Evolutionary conservation across 2,797 vertebrate species (phyloP).

Genomic region (Peromyscus nudipes): DNA sequence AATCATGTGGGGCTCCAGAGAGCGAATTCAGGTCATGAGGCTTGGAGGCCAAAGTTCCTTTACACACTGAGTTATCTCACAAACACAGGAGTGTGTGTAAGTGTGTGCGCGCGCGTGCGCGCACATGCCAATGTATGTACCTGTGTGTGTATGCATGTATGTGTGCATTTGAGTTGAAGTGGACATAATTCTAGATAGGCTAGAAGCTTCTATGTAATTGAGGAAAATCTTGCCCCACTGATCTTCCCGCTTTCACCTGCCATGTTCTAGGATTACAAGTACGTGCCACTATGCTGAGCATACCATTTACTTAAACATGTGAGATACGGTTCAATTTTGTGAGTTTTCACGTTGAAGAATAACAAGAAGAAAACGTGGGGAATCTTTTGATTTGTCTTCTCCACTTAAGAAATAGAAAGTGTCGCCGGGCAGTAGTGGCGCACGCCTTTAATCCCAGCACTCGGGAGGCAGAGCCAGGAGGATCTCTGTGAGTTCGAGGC

Average conservation of each 20-base stretch:
- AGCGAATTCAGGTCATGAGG: background rate
- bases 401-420: conserved; percentile 38
- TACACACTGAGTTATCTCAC: background rate
- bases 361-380: background rate
- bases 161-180: background rate
- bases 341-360: conserved; percentile 16
- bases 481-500: too few species aligned
- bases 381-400: conserved; percentile 29
- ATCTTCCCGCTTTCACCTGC: background rate
- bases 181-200: background rate
- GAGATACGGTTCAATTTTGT: background rate
- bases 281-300: too few species aligned
- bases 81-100: background rate
- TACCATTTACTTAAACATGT: background rate
- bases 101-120: too few species aligned
- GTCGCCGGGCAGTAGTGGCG: too few species aligned
- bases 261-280: background rate
- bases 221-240: background rate
- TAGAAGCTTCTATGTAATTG: background rate
- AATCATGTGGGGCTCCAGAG: too few species aligned
- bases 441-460: too few species aligned
- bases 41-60: background rate
- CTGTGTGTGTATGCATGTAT: too few species aligned
- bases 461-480: too few species aligned
- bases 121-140: background rate